phyloP scores from a whole-genome alignment of 2,888 invertebrate genomes.

The Leucoptera coffeella region DNA sequence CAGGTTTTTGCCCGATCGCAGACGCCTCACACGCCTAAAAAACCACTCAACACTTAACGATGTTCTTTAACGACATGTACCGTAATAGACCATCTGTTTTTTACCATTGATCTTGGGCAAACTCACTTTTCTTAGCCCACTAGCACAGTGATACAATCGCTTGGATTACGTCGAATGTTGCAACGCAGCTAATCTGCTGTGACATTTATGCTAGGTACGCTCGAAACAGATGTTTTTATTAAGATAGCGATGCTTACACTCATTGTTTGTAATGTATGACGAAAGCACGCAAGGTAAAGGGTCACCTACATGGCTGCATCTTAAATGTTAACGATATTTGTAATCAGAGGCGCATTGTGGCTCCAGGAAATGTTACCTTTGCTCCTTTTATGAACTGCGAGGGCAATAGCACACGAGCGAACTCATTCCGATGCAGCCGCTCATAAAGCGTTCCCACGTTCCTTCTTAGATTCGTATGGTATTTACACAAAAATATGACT shows the following conservation, averaged over 20 bases:
- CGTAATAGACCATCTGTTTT: conserved; percentile 7
- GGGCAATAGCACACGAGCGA: too few relatives aligned
- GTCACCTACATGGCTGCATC: conserved; percentile 1
- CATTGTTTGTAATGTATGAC: conserved; percentile 3
- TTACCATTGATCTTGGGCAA: conserved; percentile 20
- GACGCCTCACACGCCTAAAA: too few relatives aligned
- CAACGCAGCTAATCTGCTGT: conserved; percentile 22
- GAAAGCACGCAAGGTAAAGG: conserved; percentile 1
- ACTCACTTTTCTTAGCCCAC: conserved; percentile 31
- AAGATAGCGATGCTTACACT: conserved; percentile 14
- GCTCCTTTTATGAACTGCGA: too few relatives aligned
- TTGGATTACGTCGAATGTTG: conserved; percentile 19
- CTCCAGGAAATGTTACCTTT: too few relatives aligned
- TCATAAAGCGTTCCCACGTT: too few relatives aligned
- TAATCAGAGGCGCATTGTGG: conserved; percentile 1
- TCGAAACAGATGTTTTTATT: conserved; percentile 24
- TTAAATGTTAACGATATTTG: conserved; percentile 3
- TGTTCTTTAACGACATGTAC: conserved; percentile 15
- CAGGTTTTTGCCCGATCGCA: too few relatives aligned
- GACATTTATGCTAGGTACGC: conserved; percentile 26
- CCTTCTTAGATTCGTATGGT: too few relatives aligned
- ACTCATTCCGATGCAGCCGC: too few relatives aligned
- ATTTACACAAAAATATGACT: too few relatives aligned
- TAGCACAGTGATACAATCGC: conserved; percentile 23
- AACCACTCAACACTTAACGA: conserved; percentile 34